Evolutionary conservation across 1,140 invertebrate species (phyloP).

Genomic region (Caenorhabditis elegans): DNA sequence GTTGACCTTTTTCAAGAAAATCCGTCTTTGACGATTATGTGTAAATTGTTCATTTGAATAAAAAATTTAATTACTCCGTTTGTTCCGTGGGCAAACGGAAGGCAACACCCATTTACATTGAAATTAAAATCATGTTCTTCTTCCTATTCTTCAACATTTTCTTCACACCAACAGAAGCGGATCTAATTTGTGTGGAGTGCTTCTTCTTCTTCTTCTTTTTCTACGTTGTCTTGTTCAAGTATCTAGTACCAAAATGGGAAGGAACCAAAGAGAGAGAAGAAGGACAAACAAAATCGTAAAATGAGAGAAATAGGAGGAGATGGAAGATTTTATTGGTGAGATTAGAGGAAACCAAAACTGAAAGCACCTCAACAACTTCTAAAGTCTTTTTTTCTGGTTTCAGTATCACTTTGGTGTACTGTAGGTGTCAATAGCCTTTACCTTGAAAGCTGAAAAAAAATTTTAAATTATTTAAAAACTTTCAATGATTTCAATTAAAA

Average conservation of each 20-base stretch:
- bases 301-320: not conserved
- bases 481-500: too few species aligned
- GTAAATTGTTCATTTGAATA: too few species aligned
- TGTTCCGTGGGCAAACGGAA: too few species aligned
- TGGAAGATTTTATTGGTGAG: slow-evolving; percentile 19
- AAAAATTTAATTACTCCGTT: slow-evolving; percentile 23
- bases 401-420: too few species aligned
- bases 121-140: slow-evolving; percentile 20
- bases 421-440: too few species aligned
- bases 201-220: too few species aligned
- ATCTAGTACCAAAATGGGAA: slow-evolving; percentile 21
- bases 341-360: not conserved
- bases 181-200: slow-evolving; percentile 22
- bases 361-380: not conserved
- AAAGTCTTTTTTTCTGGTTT: not conserved
- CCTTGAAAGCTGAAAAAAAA: too few species aligned
- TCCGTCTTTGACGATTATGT: too few species aligned
- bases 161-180: not conserved
- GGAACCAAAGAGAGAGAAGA: not conserved
- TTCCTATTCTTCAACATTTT: not conserved
- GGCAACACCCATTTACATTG: not conserved
- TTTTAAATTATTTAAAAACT: too few species aligned
- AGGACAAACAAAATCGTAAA: slow-evolving; percentile 16
- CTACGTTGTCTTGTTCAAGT: slow-evolving; percentile 1
- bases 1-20: too few species aligned